Conservation (phyloP, 92 coral and sea anemone genomes). For the Epizoanthus rinbou region DNA sequence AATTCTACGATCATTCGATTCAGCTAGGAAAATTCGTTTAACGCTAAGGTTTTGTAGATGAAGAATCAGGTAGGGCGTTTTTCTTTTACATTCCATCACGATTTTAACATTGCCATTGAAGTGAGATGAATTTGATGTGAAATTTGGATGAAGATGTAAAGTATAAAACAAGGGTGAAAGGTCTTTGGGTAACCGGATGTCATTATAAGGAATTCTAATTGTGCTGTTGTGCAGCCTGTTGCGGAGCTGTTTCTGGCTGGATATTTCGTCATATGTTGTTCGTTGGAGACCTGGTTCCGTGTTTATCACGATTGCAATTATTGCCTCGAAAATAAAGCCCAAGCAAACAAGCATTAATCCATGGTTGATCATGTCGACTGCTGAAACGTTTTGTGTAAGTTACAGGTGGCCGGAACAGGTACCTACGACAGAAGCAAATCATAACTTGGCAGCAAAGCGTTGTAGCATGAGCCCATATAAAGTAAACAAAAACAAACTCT, state of each 20-base stretch:
- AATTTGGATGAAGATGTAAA: constrained; percentile 71
- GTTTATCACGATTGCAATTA: background rate
- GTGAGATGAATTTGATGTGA: constrained; percentile 55
- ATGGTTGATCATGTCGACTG: constrained; percentile 1
- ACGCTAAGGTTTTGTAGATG: constrained; percentile 66
- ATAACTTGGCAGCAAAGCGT: no score
- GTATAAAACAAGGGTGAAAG: constrained; percentile 72
- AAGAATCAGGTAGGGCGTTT: constrained; percentile 69
- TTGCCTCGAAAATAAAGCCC: background rate
- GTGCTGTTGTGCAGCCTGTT: background rate
- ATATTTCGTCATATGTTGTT: background rate
- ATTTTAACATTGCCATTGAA: constrained; percentile 73
- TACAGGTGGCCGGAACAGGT: constrained; percentile 12
- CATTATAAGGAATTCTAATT: constrained; percentile 51
- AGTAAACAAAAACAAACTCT: no score
- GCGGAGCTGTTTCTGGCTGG: background rate
- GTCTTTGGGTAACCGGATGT: constrained; percentile 79
- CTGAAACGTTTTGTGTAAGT: background rate
- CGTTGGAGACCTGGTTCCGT: background rate
- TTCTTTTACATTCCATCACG: constrained; percentile 53
- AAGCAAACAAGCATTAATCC: background rate
- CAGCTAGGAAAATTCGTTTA: constrained; percentile 42
- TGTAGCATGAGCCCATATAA: no score
- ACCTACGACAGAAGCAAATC: no score
- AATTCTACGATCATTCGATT: constrained; percentile 40